Evolutionary conservation across 64 coral and sea anemone genomes (phyloP).

Genomic region (Stichodactyla mertensii): DNA sequence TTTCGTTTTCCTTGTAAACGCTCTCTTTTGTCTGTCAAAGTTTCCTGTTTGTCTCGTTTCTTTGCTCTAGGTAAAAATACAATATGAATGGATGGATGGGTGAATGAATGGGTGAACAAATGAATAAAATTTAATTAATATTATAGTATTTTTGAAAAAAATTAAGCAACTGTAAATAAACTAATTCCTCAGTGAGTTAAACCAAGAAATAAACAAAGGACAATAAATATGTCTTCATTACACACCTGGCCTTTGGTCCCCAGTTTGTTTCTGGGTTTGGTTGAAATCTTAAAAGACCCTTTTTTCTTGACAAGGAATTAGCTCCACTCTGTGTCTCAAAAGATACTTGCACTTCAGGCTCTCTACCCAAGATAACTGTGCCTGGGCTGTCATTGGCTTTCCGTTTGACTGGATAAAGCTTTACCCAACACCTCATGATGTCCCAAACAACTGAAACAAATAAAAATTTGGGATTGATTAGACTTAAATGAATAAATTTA

Average conservation of each 20-base stretch:
- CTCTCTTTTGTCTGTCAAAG: slow-evolving; percentile 48
- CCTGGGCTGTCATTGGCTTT: slow-evolving; percentile 65
- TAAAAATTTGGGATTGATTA: background rate
- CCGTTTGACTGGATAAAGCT: slow-evolving; percentile 79
- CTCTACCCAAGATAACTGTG: slow-evolving; percentile 59
- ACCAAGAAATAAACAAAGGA: background rate
- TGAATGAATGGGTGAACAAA: background rate
- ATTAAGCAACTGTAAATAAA: no score
- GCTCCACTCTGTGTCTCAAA: slow-evolving; percentile 74
- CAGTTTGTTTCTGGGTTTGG: slow-evolving; percentile 92
- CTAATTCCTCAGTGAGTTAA: background rate
- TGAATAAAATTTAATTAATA: background rate
- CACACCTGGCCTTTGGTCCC: slow-evolving; percentile 94
- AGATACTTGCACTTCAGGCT: slow-evolving; percentile 51
- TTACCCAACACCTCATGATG: slow-evolving; percentile 88
- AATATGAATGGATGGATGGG: background rate
- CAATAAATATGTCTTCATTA: background rate
- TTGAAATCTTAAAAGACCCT: slow-evolving; percentile 77
- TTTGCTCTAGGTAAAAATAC: slow-evolving; percentile 32
- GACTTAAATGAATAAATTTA: no score
- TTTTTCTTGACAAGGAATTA: slow-evolving; percentile 81
- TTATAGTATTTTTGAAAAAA: no score
- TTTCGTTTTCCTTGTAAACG: slow-evolving; percentile 56
- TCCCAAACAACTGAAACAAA: slow-evolving; percentile 85
- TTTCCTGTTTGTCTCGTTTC: slow-evolving; percentile 28